Evolutionary conservation across 2,797 vertebrate genomes (phyloP).

Genomic region (Tenualosa ilisha): DNA sequence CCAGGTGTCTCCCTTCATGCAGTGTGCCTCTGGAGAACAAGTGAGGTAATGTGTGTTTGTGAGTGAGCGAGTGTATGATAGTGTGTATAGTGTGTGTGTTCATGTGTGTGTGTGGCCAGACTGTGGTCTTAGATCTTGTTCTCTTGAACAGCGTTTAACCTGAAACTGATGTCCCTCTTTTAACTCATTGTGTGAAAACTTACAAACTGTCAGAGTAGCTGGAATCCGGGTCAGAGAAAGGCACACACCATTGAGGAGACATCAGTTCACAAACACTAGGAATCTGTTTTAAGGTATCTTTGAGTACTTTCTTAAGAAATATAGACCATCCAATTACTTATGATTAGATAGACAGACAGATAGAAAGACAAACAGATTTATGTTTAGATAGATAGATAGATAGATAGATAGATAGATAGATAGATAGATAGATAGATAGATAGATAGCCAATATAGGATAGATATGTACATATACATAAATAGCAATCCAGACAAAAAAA

Average conservation of each 20-base stretch:
- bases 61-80: conserved; percentile 44
- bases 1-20: conserved; percentile 63
- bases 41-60: conserved; percentile 66
- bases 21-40: conserved; percentile 52
- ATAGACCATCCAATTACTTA: too few relatives aligned
- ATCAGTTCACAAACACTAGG: background rate
- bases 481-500: background rate
- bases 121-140: background rate
- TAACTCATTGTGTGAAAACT: conserved; percentile 14
- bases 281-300: background rate
- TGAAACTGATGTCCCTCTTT: background rate
- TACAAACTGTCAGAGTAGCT: background rate
- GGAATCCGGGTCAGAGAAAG: conserved; percentile 4
- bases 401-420: too few relatives aligned
- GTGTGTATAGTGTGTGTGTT: conserved; percentile 14
- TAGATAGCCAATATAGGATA: too few relatives aligned
- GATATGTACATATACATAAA: too few relatives aligned
- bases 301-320: background rate
- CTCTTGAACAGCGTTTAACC: background rate
- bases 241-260: background rate
- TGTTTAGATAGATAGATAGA: too few relatives aligned
- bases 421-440: too few relatives aligned
- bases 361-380: too few relatives aligned
- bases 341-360: too few relatives aligned
- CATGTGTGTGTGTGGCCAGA: background rate